Base-by-base conservation (phyloP, 1,140 invertebrate species). In the Stegodyphus dumicola region DNA sequence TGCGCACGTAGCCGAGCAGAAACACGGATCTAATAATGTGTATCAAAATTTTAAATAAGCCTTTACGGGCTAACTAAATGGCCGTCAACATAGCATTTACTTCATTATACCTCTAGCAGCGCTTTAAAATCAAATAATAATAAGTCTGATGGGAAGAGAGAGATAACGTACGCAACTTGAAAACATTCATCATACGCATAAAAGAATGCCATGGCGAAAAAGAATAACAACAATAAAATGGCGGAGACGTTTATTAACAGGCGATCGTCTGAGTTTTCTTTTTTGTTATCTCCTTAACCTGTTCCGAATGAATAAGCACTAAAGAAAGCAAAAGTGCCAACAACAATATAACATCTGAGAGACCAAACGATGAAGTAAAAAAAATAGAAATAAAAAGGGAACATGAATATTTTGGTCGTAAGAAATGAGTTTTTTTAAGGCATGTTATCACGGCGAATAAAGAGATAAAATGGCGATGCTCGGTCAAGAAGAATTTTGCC, bases 41-140 rank as follows among this genome's bases (percentile, higher is more conserved):
- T 60, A 60, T 60, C 18, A 49, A 51, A 65, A 77, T 33, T 77
- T 77, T 77, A 77, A 77, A 77, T 77, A 77, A 77, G 18, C 75
- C 65, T 77, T 66, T 15, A 60, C 15, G 2, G 15, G 9, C 56
- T 60, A 77, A 66, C 75, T 77, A 66, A 77, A 66, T 10, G 60
- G 48, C 6, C 48, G 9, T 66, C 33, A n/a, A 66, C 56, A n/a
- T 77, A 66, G 60, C 48, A 77, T 66, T 77, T 77, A 77, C 75
- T 66, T 77, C 75, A 77, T 77, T 77, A 77, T 60, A 15, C 15
- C 13, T 33, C 33, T 2, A 77, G 18, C 9, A 60, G 54, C 75
- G 33, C n/a, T 77, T 65, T 48, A 18, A 66, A 77, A 77, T 77
- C 75, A 77, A 77, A 18, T 77, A 77, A 77, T 77, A 77, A 69